Evolutionary conservation across 2,113 vertebrate species (phyloP).

Genomic region (Megaleporinus macrocephalus): DNA sequence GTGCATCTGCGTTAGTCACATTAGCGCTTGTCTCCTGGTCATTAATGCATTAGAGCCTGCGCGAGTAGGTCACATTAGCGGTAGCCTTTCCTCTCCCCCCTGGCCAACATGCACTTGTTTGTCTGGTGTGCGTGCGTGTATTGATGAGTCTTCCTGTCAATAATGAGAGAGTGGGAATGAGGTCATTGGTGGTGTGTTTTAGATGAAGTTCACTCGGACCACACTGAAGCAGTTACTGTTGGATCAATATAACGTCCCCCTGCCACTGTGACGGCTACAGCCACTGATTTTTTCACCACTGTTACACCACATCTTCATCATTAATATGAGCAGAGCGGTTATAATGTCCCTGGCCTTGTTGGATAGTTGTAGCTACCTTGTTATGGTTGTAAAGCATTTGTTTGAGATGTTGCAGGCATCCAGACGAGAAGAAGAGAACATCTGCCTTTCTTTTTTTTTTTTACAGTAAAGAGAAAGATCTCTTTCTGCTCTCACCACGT

Average conservation of each 20-base stretch:
- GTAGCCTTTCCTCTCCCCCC: slow-evolving; percentile 63
- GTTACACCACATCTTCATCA: not conserved
- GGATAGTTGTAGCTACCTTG: not conserved
- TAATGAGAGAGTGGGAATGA: slow-evolving; percentile 30
- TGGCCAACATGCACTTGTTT: slow-evolving; percentile 67
- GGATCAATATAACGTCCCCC: not conserved
- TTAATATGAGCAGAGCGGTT: not conserved
- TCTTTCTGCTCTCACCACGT: slow-evolving; percentile 21
- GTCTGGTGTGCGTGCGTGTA: slow-evolving; percentile 44
- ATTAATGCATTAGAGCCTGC: slow-evolving; percentile 86
- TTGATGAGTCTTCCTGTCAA: slow-evolving; percentile 29
- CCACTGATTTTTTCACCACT: not conserved
- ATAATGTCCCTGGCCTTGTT: not conserved
- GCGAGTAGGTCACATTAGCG: slow-evolving; percentile 77
- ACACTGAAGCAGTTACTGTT: not conserved
- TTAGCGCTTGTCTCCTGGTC: slow-evolving; percentile 82
- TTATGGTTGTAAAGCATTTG: not conserved
- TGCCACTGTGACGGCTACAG: not conserved
- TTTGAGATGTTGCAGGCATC: not conserved
- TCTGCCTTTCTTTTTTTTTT: too few relatives aligned
- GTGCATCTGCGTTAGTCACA: slow-evolving; percentile 81
- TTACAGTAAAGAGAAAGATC: slow-evolving; percentile 19
- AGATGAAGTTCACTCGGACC: slow-evolving; percentile 7
- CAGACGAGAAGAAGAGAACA: not conserved
- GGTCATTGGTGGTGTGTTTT: slow-evolving; percentile 30